Evolutionary conservation across 2,888 invertebrate species (phyloP), one percentile per base, ranked within the genome.

Genomic region (Ptychoptera albimana): DNA sequence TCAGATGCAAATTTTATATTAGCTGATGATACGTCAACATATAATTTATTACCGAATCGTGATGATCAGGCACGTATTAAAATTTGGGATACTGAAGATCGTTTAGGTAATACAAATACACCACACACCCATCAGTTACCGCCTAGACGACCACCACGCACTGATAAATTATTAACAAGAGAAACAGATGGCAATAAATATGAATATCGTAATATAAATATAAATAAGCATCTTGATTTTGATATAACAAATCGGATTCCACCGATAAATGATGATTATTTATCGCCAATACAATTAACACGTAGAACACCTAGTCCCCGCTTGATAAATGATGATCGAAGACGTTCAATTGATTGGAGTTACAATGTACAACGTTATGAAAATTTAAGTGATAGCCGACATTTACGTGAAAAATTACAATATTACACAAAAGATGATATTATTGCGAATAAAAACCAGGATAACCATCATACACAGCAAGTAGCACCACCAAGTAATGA

Each of bases 1-100:
- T 46, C 50, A 3, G 50, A 50, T 39, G 37, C 46, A 40, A 50
- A 44, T 39, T 48, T 44, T 34, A 50, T 50, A 29, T 42, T 50
- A 42, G 40, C 45, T 2, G 46, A 48, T 11, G 45, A 46, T 11
- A 37, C 41, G 8, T 39, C 46, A 42, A 32, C 42, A 31, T 50
- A 50, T 40, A 48, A 23, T 23, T 23, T 23, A 23, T 7, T 23
- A 23, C 23, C 23, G 23, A 23, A 23, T 23, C 23, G 23, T 23
- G 23, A 23, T 23, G 23, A 23, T 5, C 23, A 23, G 23, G 7
- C 23, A 23, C 23, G 23, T 23, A 23, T 23, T 5, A 23, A 23
- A 23, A 23, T 23, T 23, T 23, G 23, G 23, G 23, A 23, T 7
- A 23, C 23, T 23, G 23, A 23, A 23, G 23, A 7, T 23, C 23